A percentile compares a stretch with the other conserved stretches of the same genome.
Evolutionary conservation across 2,797 vertebrate species (phyloP).

Genomic region (Ctenosaura bakeri): DNA sequence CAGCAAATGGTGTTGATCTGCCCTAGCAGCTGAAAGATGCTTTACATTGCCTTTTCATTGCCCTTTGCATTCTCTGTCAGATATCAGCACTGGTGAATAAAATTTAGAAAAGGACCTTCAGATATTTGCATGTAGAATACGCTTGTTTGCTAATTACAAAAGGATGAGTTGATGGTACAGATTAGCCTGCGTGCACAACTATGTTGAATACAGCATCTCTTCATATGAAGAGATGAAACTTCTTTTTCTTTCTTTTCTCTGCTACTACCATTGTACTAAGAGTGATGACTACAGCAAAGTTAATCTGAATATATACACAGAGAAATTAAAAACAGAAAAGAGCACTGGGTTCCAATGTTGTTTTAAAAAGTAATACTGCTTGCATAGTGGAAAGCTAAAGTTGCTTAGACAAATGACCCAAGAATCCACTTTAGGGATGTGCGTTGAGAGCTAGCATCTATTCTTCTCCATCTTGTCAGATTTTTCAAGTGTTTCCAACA

Average conservation of each 20-base stretch:
- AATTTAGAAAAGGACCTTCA: not conserved
- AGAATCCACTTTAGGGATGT: not conserved
- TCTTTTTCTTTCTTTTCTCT: conserved; percentile 60
- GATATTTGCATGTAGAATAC: conserved; percentile 36
- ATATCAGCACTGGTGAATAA: conserved; percentile 31
- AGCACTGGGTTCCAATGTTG: conserved; percentile 27
- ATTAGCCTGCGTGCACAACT: not conserved
- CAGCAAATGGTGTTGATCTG: conserved; percentile 32
- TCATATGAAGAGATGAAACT: conserved; percentile 19
- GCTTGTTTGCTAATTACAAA: conserved; percentile 39
- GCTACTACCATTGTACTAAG: conserved; percentile 47
- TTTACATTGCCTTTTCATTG: conserved; percentile 36
- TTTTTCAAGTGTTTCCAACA: not conserved
- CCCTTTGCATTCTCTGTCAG: not conserved
- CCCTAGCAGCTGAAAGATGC: conserved; percentile 20
- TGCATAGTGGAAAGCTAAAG: no score
- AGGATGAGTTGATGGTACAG: not conserved
- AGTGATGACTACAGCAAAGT: not conserved
- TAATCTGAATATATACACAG: not conserved
- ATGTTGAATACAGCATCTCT: not conserved
- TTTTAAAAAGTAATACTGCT: conserved; percentile 29
- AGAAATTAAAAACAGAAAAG: not conserved
- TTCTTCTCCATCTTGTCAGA: not conserved
- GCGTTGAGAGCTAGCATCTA: not conserved
- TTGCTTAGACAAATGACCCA: conserved; percentile 17